phyloP scores from a whole-genome alignment of 92 coral and sea anemone genomes.

The Phenganax marumi region DNA sequence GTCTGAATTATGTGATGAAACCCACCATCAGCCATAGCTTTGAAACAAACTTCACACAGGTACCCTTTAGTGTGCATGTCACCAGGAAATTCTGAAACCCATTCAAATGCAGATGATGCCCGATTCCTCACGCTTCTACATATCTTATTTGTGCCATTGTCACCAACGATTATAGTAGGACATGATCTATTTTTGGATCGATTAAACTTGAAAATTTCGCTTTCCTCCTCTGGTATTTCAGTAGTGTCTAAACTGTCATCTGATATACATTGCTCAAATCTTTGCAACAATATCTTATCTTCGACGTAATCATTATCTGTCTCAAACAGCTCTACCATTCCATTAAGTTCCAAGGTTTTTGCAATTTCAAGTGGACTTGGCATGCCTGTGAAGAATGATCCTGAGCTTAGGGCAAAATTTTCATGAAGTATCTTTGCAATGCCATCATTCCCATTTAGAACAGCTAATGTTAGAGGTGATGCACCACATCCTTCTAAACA shows the following conservation, averaged over 20 bases:
- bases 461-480: conserved; percentile 50
- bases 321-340: conserved; percentile 9
- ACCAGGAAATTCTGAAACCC: conserved; percentile 56
- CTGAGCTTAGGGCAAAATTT: background rate
- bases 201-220: background rate
- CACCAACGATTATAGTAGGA: conserved; percentile 39
- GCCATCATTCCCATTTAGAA: conserved; percentile 18
- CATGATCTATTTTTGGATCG: background rate
- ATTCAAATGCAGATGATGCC: conserved; percentile 13
- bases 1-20: background rate
- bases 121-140: background rate
- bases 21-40: conserved; percentile 36
- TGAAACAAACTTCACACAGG: conserved; percentile 55
- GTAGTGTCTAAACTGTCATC: background rate
- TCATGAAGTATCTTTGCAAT: conserved; percentile 7
- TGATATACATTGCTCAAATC: background rate
- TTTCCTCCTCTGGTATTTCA: background rate
- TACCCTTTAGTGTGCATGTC: conserved; percentile 58
- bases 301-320: background rate
- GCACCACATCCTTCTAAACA: conserved; percentile 55
- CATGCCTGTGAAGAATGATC: conserved; percentile 20
- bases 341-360: background rate
- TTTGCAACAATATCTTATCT: background rate
- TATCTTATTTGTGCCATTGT: conserved; percentile 40
- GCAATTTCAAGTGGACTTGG: conserved; percentile 51